A percentile compares a stretch with the other conserved stretches of the same genome.
Evolutionary conservation across 2,888 invertebrate species (phyloP).

Genomic region (Cerastoderma edule): DNA sequence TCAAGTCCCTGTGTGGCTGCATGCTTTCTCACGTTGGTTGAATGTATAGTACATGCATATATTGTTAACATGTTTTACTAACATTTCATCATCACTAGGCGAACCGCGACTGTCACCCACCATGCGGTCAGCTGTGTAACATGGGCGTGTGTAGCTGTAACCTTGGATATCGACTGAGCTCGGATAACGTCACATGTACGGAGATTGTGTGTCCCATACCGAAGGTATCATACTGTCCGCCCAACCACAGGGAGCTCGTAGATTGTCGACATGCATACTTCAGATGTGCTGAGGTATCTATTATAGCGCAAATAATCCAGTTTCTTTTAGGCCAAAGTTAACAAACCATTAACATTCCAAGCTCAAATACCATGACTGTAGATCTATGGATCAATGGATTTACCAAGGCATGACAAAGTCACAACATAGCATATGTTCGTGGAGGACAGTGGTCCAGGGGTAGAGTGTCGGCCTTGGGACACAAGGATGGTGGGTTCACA

Average conservation of each 20-base stretch:
- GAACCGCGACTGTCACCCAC: slow-evolving; percentile 55
- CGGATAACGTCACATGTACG: slow-evolving; percentile 56
- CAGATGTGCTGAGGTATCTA: slow-evolving; percentile 47
- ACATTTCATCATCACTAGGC: slow-evolving; percentile 6
- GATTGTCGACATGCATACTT: slow-evolving; percentile 57
- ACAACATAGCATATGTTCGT: too few relatives aligned
- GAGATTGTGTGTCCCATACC: slow-evolving; percentile 55
- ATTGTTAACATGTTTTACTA: too few relatives aligned
- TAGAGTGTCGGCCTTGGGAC: too few relatives aligned
- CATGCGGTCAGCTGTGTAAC: slow-evolving; percentile 65
- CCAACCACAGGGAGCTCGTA: slow-evolving; percentile 30
- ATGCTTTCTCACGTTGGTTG: too few relatives aligned
- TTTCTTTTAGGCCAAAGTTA: neutral
- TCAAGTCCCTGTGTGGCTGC: too few relatives aligned
- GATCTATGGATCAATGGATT: too few relatives aligned
- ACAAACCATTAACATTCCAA: too few relatives aligned
- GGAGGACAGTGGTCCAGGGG: too few relatives aligned
- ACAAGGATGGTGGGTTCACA: too few relatives aligned
- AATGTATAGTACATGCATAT: too few relatives aligned
- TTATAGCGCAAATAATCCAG: neutral
- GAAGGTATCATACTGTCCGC: slow-evolving; percentile 60
- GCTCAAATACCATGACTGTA: too few relatives aligned
- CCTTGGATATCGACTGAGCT: slow-evolving; percentile 46
- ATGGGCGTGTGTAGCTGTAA: slow-evolving; percentile 65
- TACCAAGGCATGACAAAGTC: too few relatives aligned